Conservation (phyloP, 2,113 vertebrate species). For the Alces alces region DNA sequence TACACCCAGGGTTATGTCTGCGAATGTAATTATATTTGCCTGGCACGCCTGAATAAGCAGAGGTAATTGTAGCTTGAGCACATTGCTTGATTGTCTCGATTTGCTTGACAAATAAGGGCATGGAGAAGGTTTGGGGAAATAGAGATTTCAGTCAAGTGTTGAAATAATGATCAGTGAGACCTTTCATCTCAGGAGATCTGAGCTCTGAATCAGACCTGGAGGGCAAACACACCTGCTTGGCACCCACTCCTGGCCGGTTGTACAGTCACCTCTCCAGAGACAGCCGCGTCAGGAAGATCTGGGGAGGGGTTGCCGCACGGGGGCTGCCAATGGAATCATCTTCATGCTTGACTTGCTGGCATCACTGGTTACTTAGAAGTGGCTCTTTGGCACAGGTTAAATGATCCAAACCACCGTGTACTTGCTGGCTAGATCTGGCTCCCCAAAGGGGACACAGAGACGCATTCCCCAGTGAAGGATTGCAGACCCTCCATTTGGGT, state of each 20-base stretch:
- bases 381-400: background rate
- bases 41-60: background rate
- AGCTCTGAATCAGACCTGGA: constrained; percentile 60
- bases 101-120: constrained; percentile 57
- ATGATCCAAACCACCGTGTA: background rate
- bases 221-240: constrained; percentile 60
- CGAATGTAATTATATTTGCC: background rate
- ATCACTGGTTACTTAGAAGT: background rate
- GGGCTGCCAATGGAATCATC: background rate
- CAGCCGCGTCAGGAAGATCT: background rate
- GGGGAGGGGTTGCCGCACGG: background rate
- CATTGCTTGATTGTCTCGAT: background rate
- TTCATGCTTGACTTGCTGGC: constrained; percentile 8
- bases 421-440: background rate
- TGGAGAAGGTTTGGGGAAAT: constrained; percentile 50
- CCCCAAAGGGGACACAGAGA: background rate
- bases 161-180: constrained; percentile 59
- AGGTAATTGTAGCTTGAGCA: background rate
- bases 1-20: background rate
- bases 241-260: constrained; percentile 3
- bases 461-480: background rate
- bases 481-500: constrained; percentile 26
- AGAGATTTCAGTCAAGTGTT: constrained; percentile 63
- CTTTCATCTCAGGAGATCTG: constrained; percentile 63
- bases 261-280: constrained; percentile 29